Evolutionary conservation across 1,140 invertebrate genomes (phyloP), one percentile per base, ranked within the genome.

Genomic region (Macrostomum lignano): DNA sequence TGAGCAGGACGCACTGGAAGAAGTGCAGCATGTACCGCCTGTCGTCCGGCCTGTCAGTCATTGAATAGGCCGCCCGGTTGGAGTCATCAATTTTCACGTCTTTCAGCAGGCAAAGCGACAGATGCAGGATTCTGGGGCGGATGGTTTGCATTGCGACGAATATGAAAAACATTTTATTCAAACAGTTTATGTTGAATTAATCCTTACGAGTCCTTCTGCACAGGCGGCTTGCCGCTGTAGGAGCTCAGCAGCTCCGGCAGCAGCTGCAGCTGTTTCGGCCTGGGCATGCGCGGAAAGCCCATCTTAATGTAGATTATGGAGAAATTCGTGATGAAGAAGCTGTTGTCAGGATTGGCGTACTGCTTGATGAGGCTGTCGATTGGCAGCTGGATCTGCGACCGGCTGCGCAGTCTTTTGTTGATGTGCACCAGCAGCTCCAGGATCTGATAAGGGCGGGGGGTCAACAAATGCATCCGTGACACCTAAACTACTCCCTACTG

Each of bases 341-440:
- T 72, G 5, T 70, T 67, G 39, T 62, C 48, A 25, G 73, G 68
- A 52, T 77, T 71, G 46, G 68, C 65, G 56, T 81, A 84, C 38
- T 77, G 70, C 25, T 68, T 57, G 9, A 88, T 50, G 3, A 88
- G 58, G 9, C 69, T 66, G 42, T 79, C 70, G n/a, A 88, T 69
- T 3, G 79, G 78, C 17, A 86, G 57, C 49, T 77, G 73, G 2
- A 88, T 71, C 46, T 68, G 64, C 5, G 71, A 67, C 25, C 77
- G 60, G 41, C 71, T 76, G 51, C 79, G 81, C 13, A 84, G 60
- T 36, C 78, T 60, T 47, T 75, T 75, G 51, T 81, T 86, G 17
- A 88, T 71, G 52, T 88, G 81, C 33, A 79, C 70, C 14, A 86
- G 52, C n/a, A 86, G 58, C 51, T 86, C 78, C 70, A 86, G 76